A percentile compares a stretch with the other conserved stretches of the same genome.
These are phyloP conservation scores for Anoplolepis gracilipes DNA, from an alignment of 1,140 invertebrate genomes.

Conservation along the genomic window DNA sequence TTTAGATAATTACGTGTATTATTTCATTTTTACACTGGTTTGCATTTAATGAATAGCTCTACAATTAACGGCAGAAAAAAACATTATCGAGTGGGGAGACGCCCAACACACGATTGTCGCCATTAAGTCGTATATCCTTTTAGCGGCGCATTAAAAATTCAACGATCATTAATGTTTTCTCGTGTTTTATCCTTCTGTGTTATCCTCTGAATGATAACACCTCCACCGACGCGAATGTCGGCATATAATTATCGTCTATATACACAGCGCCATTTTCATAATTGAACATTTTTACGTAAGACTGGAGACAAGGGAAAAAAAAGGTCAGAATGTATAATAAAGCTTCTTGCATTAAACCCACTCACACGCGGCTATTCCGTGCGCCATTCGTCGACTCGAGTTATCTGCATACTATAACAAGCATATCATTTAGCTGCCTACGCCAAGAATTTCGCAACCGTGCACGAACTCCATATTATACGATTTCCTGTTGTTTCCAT, in stretches of 20 bases:
- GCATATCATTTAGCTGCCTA: conserved; percentile 68
- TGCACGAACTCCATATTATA: conserved; percentile 21
- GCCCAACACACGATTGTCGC: conserved; percentile 18
- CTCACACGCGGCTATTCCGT: conserved; percentile 29
- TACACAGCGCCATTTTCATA: conserved; percentile 50
- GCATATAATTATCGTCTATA: conserved; percentile 25
- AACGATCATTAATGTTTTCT: conserved; percentile 26
- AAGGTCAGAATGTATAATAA: conserved; percentile 56
- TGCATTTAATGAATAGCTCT: conserved; percentile 4
- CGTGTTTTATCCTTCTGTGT: conserved; percentile 4
- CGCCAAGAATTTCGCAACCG: conserved; percentile 57
- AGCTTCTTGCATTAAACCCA: conserved; percentile 57
- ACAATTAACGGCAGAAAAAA: conserved; percentile 39
- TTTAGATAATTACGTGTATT: background rate
- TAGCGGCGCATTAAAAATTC: conserved; percentile 47
- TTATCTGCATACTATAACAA: conserved; percentile 65
- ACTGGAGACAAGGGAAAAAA: background rate
- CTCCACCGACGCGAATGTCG: background rate
- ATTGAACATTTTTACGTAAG: conserved; percentile 49
- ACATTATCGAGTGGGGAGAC: background rate
- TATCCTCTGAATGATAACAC: conserved; percentile 48
- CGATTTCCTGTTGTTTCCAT: conserved; percentile 66
- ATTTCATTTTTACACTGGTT: background rate
- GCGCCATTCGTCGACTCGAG: conserved; percentile 15
- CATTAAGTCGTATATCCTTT: conserved; percentile 44